Percentiles rank a stretch among this genome's conserved stretches.
phyloP scores from a whole-genome alignment of 2,113 vertebrate species.

The Lamprologus lemairii region DNA sequence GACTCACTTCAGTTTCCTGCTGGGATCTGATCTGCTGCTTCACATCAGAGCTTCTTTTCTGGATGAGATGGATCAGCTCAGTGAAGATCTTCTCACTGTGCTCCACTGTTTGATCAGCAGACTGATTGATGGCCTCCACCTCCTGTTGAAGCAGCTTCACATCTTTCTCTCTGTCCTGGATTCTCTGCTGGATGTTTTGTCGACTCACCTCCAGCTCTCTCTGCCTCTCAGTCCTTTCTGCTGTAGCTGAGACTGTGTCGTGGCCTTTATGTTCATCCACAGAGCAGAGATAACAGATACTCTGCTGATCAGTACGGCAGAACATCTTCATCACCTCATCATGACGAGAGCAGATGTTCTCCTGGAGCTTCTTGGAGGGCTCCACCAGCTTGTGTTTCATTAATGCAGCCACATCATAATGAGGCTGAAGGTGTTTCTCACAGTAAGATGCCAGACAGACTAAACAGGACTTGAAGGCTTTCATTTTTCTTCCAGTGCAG shows the following conservation, averaged over 20 bases:
- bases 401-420: neutral
- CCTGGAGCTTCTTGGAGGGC: neutral
- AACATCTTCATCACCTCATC: neutral
- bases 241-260: neutral
- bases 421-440: neutral
- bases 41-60: neutral
- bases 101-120: too few relatives aligned
- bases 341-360: neutral
- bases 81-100: too few relatives aligned
- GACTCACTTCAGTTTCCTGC: too few relatives aligned
- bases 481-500: rapidly evolving
- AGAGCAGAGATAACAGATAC: neutral
- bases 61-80: too few relatives aligned
- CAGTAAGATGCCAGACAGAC: neutral
- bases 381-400: neutral
- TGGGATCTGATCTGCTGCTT: neutral
- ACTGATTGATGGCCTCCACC: neutral
- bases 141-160: neutral
- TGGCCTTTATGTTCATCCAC: neutral
- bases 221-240: neutral
- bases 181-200: too few relatives aligned
- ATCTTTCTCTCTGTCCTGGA: too few relatives aligned
- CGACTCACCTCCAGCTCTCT: too few relatives aligned
- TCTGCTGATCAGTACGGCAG: neutral
- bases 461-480: neutral